Evolutionary conservation across 2,888 invertebrate species (phyloP).

Genomic region (Germaria angustata): DNA sequence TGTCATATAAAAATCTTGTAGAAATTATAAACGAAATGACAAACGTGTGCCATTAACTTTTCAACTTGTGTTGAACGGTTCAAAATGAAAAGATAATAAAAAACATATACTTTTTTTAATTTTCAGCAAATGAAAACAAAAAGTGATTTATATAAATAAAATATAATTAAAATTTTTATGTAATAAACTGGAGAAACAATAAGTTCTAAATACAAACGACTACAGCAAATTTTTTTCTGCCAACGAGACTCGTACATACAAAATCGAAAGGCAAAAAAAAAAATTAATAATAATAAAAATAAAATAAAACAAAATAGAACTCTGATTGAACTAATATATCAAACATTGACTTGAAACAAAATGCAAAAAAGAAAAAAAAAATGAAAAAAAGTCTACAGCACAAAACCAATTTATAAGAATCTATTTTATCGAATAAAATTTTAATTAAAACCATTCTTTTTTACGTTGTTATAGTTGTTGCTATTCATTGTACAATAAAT

Average conservation of each 20-base stretch:
- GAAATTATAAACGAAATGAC: too few relatives aligned
- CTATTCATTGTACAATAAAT: constrained; percentile 57
- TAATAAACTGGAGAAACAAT: constrained; percentile 20
- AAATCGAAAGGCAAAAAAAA: constrained; percentile 17
- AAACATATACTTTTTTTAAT: background rate
- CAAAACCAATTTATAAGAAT: constrained; percentile 66
- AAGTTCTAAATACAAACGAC: background rate
- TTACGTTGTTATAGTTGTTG: constrained; percentile 11
- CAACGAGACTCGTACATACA: background rate
- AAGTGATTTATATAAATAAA: constrained; percentile 35
- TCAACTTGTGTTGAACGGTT: too few relatives aligned
- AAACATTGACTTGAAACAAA: constrained; percentile 41
- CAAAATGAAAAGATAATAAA: background rate
- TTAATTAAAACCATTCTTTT: constrained; percentile 65
- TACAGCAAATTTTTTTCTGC: background rate
- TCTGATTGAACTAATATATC: constrained; percentile 64
- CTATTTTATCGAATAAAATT: constrained; percentile 66
- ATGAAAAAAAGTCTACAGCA: constrained; percentile 15
- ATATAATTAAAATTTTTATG: constrained; percentile 41
- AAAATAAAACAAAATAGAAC: constrained; percentile 44
- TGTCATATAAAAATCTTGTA: too few relatives aligned
- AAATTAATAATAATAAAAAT: too few relatives aligned
- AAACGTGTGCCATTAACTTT: too few relatives aligned
- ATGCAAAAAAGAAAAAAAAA: background rate
- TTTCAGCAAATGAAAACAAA: background rate